Conservation (phyloP, 2,797 vertebrate genomes). For the Hydrocynus forskahlii region DNA sequence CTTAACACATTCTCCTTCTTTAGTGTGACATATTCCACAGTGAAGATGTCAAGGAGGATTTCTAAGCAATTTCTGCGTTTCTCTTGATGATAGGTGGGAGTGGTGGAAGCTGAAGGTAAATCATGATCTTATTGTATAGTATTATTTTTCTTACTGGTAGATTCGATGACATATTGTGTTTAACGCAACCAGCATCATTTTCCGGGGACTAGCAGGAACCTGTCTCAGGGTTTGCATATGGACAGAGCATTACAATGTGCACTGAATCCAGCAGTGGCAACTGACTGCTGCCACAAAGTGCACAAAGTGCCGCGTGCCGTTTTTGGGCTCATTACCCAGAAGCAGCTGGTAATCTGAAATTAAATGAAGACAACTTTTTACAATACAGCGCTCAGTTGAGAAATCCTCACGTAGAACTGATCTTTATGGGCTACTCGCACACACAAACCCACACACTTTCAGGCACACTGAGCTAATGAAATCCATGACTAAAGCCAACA, state of each 20-base stretch:
- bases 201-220: not conserved
- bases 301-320: not conserved
- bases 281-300: not conserved
- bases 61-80: too few species aligned
- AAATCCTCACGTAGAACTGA: conserved; percentile 7
- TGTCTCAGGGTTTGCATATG: not conserved
- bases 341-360: conserved; percentile 5
- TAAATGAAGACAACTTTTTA: conserved; percentile 35
- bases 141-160: too few species aligned
- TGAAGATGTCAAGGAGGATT: too few species aligned
- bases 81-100: too few species aligned
- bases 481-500: conserved; percentile 27
- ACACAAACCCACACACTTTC: not conserved
- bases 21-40: too few species aligned
- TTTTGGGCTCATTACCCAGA: not conserved
- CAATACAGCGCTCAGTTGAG: not conserved
- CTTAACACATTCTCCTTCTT: too few species aligned
- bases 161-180: too few species aligned
- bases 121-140: too few species aligned
- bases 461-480: conserved; percentile 30
- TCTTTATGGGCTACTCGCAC: not conserved
- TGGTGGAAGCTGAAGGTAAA: too few species aligned
- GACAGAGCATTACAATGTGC: not conserved
- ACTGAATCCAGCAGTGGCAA: not conserved
- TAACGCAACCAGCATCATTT: too few species aligned